Conservation (phyloP, 1,140 invertebrate species). For the Tenebrio molitor region DNA sequence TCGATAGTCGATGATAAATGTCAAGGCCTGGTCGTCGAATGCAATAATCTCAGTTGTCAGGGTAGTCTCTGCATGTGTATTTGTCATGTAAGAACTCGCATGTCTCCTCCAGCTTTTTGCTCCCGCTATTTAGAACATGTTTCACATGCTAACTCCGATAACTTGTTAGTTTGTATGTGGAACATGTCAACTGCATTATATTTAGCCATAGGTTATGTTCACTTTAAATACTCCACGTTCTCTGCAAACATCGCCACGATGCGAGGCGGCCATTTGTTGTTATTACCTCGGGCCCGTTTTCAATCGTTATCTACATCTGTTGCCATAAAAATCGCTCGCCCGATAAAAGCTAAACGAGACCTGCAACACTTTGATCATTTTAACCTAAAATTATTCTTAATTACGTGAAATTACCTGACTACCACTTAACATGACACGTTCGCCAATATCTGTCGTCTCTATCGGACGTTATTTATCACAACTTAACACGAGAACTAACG, state of each 20-base stretch:
- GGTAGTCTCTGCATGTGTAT: constrained; percentile 50
- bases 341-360: constrained; percentile 14
- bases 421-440: too few relatives aligned
- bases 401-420: too few relatives aligned
- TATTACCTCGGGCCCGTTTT: constrained; percentile 27
- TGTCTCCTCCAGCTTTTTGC: constrained; percentile 46
- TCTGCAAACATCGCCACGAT: background rate
- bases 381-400: too few relatives aligned
- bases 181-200: constrained; percentile 52
- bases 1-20: constrained; percentile 53
- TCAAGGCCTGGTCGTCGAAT: constrained; percentile 52
- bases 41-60: constrained; percentile 54
- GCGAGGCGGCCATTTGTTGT: constrained; percentile 20
- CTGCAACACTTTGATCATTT: constrained; percentile 1
- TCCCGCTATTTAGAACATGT: constrained; percentile 50
- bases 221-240: constrained; percentile 34
- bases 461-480: too few relatives aligned
- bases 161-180: constrained; percentile 49
- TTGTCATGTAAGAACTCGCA: constrained; percentile 53
- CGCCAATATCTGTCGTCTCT: too few relatives aligned
- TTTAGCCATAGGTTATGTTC: constrained; percentile 49
- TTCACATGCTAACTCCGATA: constrained; percentile 51
- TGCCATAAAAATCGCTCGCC: constrained; percentile 22
- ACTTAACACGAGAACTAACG: too few relatives aligned
- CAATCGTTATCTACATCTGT: constrained; percentile 12